Percentiles rank a stretch among this genome's conserved stretches.
phyloP scores from a whole-genome alignment of 2,888 invertebrate genomes.

The Leptopilina myrica region DNA sequence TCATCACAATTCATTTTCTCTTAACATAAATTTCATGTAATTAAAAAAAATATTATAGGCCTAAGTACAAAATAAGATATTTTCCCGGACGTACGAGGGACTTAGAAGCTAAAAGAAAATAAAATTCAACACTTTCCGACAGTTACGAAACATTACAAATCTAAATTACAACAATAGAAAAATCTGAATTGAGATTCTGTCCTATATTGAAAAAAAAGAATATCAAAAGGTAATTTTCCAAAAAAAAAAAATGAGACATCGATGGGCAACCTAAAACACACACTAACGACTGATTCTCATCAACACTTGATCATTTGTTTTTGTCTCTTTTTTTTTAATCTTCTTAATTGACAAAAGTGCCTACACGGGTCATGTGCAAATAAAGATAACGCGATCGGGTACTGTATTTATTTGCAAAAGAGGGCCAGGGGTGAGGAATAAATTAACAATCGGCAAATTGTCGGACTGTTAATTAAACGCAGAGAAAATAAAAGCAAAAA shows the following conservation, averaged over 20 bases:
- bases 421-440: conserved; percentile 45
- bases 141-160: too few species aligned
- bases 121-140: too few species aligned
- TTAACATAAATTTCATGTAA: too few species aligned
- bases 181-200: too few species aligned
- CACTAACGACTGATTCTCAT: conserved; percentile 27
- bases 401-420: conserved; percentile 40
- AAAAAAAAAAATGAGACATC: neutral
- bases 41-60: too few species aligned
- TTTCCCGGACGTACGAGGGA: too few species aligned
- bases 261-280: conserved; percentile 29
- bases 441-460: conserved; percentile 52
- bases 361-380: conserved; percentile 12
- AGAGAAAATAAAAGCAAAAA: conserved; percentile 12
- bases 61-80: too few species aligned
- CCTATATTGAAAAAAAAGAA: too few species aligned
- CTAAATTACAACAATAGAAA: too few species aligned
- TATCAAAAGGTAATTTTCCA: neutral
- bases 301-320: conserved; percentile 31
- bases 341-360: conserved; percentile 24
- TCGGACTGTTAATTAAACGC: conserved; percentile 48
- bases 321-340: conserved; percentile 31
- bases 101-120: too few species aligned
- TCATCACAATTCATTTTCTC: too few species aligned
- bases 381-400: conserved; percentile 42